Conservation (phyloP, 2,797 vertebrate species). For the Setipinna tenuifilis region DNA sequence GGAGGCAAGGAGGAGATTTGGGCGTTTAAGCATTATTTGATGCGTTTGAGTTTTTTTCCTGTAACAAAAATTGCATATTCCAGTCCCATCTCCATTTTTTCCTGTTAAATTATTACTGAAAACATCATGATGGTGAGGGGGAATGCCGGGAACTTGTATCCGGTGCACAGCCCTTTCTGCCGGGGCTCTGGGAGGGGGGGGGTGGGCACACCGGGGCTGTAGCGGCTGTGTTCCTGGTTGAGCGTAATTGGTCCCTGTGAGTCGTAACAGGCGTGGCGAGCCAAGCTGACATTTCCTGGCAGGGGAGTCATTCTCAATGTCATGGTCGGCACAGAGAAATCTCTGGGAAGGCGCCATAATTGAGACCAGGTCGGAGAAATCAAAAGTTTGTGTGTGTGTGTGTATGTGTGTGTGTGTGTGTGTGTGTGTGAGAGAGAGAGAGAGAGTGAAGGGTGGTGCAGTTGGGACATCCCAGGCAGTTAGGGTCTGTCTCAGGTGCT, state of each 20-base stretch:
- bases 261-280: background rate
- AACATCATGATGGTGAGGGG: background rate
- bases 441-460: background rate
- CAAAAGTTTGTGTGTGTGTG: background rate
- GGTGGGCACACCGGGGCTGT: background rate
- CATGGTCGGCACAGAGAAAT: background rate
- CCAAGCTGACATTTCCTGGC: slow-evolving; percentile 3
- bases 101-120: slow-evolving; percentile 10
- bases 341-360: background rate
- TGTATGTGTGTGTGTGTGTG: too few species aligned
- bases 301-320: slow-evolving; percentile 1
- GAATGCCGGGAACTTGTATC: background rate
- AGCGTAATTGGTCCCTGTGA: slow-evolving; percentile 19
- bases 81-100: background rate
- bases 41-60: background rate
- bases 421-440: background rate
- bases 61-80: background rate
- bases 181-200: background rate
- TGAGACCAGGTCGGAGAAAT: slow-evolving; percentile 9
- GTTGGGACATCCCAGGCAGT: background rate
- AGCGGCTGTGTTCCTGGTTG: background rate
- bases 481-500: background rate
- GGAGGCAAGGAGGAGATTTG: background rate
- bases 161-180: background rate
- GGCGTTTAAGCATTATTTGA: background rate